phyloP scores from a whole-genome alignment of 2,888 invertebrate genomes.

The Cataglyphis livida region DNA sequence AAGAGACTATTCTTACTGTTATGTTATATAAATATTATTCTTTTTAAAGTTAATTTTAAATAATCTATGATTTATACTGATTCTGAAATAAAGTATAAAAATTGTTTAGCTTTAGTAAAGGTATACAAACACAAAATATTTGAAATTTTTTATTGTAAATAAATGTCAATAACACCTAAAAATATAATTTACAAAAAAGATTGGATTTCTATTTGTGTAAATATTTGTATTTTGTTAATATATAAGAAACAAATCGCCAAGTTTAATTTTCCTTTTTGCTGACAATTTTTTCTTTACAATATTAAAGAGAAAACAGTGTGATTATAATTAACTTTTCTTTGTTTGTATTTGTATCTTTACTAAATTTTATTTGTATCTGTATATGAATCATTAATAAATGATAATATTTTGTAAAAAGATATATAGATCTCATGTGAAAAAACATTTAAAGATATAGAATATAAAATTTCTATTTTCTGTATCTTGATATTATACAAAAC shows the following conservation, averaged over 20 bases:
- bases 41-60: not conserved
- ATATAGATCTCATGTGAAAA: not conserved
- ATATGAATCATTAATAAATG: not conserved
- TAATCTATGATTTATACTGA: not conserved
- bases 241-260: not conserved
- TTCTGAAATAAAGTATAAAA: not conserved
- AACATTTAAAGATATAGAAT: not conserved
- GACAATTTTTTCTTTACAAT: conserved; percentile 1
- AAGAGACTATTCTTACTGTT: not conserved
- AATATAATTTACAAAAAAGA: not conserved
- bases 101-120: not conserved
- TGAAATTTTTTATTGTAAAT: not conserved
- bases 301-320: not conserved
- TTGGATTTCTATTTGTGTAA: not conserved
- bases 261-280: not conserved
- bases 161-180: not conserved
- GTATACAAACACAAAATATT: not conserved
- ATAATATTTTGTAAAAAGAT: not conserved
- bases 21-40: not conserved
- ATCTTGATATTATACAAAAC: conserved; percentile 3
- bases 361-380: not conserved
- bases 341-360: not conserved
- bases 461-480: not conserved
- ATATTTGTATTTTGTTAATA: conserved; percentile 17
- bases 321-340: not conserved